phyloP scores from a whole-genome alignment of 2,888 invertebrate genomes.

The Autographa gamma region DNA sequence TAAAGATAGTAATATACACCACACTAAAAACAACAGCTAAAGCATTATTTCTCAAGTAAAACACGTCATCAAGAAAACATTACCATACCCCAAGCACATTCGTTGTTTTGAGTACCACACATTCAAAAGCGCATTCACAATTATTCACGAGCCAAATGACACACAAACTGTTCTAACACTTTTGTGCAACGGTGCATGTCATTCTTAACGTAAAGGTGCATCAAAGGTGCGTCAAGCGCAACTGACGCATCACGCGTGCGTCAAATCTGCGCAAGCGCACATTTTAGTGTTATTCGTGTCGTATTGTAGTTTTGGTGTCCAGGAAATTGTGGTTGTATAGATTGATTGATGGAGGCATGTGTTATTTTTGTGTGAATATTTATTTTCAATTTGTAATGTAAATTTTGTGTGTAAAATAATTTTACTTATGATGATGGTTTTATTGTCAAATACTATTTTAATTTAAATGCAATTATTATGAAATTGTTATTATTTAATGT shows the following conservation, averaged over 20 bases:
- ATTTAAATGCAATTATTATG: no score
- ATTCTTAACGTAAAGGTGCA: conserved; percentile 56
- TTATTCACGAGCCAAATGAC: conserved; percentile 34
- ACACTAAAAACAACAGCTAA: no score
- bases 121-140: conserved; percentile 21
- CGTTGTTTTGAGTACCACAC: conserved; percentile 38
- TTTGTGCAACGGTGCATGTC: conserved; percentile 71
- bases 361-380: conserved; percentile 28
- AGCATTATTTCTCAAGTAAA: no score
- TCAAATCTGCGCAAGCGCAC: conserved; percentile 62
- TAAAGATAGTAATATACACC: no score
- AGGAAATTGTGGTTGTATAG: conserved; percentile 51
- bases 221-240: conserved; percentile 62
- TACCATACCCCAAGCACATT: conserved; percentile 28
- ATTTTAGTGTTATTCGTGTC: conserved; percentile 59
- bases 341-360: conserved; percentile 53
- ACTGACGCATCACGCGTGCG: conserved; percentile 63
- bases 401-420: background rate
- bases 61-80: background rate
- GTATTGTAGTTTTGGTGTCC: conserved; percentile 36
- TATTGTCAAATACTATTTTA: background rate
- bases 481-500: no score
- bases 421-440: background rate
- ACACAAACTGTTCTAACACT: conserved; percentile 47
- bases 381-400: conserved; percentile 8